phyloP scores from a whole-genome alignment of 1,140 invertebrate species.

The Bombus pascuorum region DNA sequence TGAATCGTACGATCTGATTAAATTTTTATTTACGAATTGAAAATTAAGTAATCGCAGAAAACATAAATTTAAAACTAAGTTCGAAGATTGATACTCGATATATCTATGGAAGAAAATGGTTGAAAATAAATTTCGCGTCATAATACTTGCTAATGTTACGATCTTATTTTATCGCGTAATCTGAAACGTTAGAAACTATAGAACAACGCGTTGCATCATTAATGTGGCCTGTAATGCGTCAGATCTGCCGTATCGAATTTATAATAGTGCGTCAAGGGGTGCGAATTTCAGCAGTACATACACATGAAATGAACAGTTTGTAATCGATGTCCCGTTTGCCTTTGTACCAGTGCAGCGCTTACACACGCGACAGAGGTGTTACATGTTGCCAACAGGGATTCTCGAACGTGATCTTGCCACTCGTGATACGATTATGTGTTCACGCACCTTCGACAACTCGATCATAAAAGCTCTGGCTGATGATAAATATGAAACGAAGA shows the following conservation, averaged over 20 bases:
- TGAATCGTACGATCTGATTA: no score
- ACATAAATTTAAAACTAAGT: no score
- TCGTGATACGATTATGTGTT: neutral
- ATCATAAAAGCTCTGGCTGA: neutral
- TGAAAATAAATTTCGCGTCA: no score
- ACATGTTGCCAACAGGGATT: slow-evolving; percentile 3
- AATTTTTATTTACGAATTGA: no score
- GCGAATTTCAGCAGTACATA: neutral
- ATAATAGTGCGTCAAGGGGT: neutral
- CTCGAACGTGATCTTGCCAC: slow-evolving; percentile 17
- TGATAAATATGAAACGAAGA: neutral
- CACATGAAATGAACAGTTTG: neutral
- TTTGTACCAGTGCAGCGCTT: neutral
- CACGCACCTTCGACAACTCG: neutral
- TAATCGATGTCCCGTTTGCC: neutral
- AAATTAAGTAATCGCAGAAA: no score
- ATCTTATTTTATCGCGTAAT: neutral
- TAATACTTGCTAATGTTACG: neutral
- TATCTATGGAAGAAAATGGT: no score
- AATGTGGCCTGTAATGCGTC: neutral
- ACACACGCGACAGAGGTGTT: neutral
- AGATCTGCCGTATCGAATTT: neutral
- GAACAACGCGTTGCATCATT: neutral
- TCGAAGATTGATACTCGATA: no score
- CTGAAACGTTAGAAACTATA: neutral